These are phyloP conservation scores for Drosophila eohydei DNA, from an alignment of 2,888 invertebrate genomes.

Conservation along the genomic window DNA sequence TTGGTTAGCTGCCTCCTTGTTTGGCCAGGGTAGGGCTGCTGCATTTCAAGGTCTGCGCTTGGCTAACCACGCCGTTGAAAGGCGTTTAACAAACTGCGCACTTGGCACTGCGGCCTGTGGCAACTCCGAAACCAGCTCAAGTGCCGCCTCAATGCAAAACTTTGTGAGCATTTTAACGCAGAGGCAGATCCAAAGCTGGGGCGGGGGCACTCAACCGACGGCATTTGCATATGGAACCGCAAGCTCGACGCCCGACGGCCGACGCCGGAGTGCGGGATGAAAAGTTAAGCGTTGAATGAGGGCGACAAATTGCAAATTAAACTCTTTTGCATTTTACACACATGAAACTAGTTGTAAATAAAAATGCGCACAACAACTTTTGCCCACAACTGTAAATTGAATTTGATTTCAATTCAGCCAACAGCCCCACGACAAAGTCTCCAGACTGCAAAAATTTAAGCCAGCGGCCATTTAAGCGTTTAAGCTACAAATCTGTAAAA, in stretches of 20 bases:
- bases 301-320: constrained; percentile 80
- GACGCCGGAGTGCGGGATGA: constrained; percentile 43
- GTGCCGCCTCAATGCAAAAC: constrained; percentile 70
- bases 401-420: constrained; percentile 62
- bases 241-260: constrained; percentile 26
- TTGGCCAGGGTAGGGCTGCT: constrained; percentile 16
- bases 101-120: constrained; percentile 50
- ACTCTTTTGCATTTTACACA: constrained; percentile 78
- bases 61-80: constrained; percentile 78
- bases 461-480: constrained; percentile 55
- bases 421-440: not conserved
- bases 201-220: constrained; percentile 45
- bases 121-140: constrained; percentile 63
- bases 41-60: constrained; percentile 75
- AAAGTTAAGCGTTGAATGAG: constrained; percentile 79
- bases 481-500: constrained; percentile 60
- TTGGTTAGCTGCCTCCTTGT: constrained; percentile 51
- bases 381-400: constrained; percentile 55
- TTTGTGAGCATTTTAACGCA: constrained; percentile 69
- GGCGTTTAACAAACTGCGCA: constrained; percentile 78
- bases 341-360: constrained; percentile 76
- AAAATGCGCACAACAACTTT: constrained; percentile 70
- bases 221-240: constrained; percentile 76
- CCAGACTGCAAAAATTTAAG: constrained; percentile 25
- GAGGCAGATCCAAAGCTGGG: constrained; percentile 32